A percentile compares a stretch with the other conserved stretches of the same genome.
phyloP scores from a whole-genome alignment of 2,888 invertebrate species.

The Congeria kusceri region DNA sequence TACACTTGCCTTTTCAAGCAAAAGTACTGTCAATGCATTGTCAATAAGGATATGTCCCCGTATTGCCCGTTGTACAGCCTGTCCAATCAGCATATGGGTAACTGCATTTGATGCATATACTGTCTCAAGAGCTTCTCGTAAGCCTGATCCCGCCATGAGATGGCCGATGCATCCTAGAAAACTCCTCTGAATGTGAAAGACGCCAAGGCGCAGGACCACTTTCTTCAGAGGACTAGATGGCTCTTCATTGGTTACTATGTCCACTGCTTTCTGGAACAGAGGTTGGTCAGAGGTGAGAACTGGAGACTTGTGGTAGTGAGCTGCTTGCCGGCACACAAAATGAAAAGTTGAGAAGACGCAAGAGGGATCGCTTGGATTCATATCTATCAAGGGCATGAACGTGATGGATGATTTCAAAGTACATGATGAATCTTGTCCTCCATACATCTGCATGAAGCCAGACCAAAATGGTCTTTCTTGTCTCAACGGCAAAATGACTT shows the following conservation, averaged over 20 bases:
- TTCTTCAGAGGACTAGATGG: background rate
- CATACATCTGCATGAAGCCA: conserved; percentile 47
- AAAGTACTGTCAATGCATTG: background rate
- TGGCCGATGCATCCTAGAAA: conserved; percentile 56
- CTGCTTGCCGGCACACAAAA: conserved; percentile 54
- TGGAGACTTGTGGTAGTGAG: conserved; percentile 40
- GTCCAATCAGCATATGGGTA: background rate
- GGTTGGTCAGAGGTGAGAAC: conserved; percentile 52
- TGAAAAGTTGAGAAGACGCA: conserved; percentile 60
- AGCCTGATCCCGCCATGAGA: conserved; percentile 9
- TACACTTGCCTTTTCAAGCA: background rate
- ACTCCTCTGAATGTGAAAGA: conserved; percentile 55
- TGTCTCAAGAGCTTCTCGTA: conserved; percentile 8
- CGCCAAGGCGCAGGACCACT: conserved; percentile 43
- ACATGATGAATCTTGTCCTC: background rate
- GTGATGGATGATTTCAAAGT: conserved; percentile 8
- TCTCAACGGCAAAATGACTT: conserved; percentile 28
- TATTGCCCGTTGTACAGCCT: conserved; percentile 1
- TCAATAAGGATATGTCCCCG: background rate
- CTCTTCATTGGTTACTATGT: background rate
- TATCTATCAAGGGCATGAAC: conserved; percentile 68
- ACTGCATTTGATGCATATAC: conserved; percentile 17
- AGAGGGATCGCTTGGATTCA: conserved; percentile 62
- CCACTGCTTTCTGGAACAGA: conserved; percentile 35
- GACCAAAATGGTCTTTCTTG: conserved; percentile 43